Percentiles rank a stretch among this genome's conserved stretches.
Conservation (phyloP, 1,140 invertebrate species). For the Apis dorsata region DNA sequence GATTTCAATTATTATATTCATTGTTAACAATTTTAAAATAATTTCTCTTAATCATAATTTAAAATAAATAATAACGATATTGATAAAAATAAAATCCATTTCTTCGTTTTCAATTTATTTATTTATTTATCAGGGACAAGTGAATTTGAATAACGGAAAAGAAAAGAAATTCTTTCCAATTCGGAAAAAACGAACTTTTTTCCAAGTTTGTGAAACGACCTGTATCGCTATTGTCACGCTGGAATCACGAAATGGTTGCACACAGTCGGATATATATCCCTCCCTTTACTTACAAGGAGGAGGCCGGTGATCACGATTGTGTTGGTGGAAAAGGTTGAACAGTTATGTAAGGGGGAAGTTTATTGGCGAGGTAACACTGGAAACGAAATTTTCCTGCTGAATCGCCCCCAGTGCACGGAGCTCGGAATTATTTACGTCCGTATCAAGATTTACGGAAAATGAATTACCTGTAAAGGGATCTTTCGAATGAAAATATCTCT, state of each 20-base stretch:
- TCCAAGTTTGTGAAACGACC: not conserved
- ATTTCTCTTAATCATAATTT: no score
- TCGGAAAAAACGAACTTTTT: no score
- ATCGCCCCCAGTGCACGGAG: slow-evolving; percentile 35
- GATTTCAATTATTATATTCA: no score
- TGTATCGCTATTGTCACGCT: slow-evolving; percentile 10
- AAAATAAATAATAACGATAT: no score
- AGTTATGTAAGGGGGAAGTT: slow-evolving; percentile 34
- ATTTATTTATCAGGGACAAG: no score
- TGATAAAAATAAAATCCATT: no score
- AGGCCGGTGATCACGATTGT: slow-evolving; percentile 19
- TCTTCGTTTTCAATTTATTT: no score
- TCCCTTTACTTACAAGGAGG: not conserved
- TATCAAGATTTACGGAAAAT: slow-evolving; percentile 46
- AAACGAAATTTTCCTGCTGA: slow-evolving; percentile 49
- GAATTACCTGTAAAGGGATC: slow-evolving; percentile 41
- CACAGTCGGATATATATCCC: no score
- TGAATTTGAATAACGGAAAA: no score
- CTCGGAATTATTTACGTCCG: slow-evolving; percentile 50
- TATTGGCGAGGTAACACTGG: slow-evolving; percentile 33
- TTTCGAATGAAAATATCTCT: not conserved
- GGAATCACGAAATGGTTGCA: not conserved
- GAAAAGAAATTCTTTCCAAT: no score
- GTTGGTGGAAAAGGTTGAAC: not conserved
- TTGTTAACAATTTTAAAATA: no score